Conservation (phyloP, 2,888 invertebrate species). For the Thymelicus sylvestris region DNA sequence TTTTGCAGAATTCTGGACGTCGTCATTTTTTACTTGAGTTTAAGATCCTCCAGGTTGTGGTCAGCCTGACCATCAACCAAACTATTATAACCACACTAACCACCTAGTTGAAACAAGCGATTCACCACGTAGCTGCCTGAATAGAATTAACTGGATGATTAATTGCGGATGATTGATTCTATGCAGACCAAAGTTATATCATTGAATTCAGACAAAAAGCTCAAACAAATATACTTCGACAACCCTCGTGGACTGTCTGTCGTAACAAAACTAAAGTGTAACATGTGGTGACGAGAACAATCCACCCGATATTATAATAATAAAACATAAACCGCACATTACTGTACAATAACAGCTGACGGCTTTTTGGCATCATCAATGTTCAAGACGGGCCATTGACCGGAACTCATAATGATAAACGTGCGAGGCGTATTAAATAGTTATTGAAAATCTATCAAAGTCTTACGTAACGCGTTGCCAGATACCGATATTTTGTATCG, state of each 20-base stretch:
- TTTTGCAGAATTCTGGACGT: too few relatives aligned
- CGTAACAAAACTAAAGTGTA: background rate
- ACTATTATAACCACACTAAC: too few relatives aligned
- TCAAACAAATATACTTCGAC: too few relatives aligned
- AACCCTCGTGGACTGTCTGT: background rate
- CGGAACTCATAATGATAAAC: slow-evolving; percentile 37
- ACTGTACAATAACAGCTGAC: slow-evolving; percentile 35
- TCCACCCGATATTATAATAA: background rate
- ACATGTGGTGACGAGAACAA: slow-evolving; percentile 8
- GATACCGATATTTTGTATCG: background rate
- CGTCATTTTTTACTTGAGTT: too few relatives aligned
- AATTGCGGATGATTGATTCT: too few relatives aligned
- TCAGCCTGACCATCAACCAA: too few relatives aligned
- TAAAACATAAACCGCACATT: background rate
- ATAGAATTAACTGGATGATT: too few relatives aligned
- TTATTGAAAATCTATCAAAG: slow-evolving; percentile 13
- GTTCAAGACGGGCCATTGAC: slow-evolving; percentile 43
- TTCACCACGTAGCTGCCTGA: too few relatives aligned
- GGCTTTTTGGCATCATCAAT: slow-evolving; percentile 44
- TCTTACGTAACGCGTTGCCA: background rate
- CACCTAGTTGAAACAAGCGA: too few relatives aligned
- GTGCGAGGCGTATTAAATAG: slow-evolving; percentile 35
- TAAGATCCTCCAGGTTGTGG: too few relatives aligned
- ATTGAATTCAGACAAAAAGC: too few relatives aligned
- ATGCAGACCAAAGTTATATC: too few relatives aligned